These are phyloP conservation scores for Centroberyx gerrardi DNA, from an alignment of 2,797 vertebrate genomes.

Conservation along the genomic window DNA sequence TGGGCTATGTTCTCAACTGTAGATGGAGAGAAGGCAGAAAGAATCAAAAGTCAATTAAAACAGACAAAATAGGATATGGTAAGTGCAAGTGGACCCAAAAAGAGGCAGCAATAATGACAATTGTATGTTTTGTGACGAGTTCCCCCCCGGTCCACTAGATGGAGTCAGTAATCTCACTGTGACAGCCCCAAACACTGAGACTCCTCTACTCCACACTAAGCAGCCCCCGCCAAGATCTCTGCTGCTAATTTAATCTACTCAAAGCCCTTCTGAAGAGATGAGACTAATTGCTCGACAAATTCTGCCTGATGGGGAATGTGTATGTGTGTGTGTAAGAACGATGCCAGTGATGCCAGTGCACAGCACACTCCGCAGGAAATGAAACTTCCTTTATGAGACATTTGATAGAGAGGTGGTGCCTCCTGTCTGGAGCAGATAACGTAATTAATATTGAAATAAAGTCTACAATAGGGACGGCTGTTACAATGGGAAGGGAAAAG, in stretches of 20 bases:
- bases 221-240: conserved; percentile 19
- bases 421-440: conserved; percentile 58
- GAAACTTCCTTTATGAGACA: conserved; percentile 64
- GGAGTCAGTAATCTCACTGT: conserved; percentile 44
- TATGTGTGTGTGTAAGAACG: neutral
- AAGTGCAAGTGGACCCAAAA: neutral
- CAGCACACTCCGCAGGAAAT: conserved; percentile 60
- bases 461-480: conserved; percentile 7
- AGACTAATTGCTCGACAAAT: conserved; percentile 43
- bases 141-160: conserved; percentile 60
- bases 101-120: neutral
- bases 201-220: neutral
- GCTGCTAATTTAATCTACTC: conserved; percentile 51
- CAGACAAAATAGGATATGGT: neutral
- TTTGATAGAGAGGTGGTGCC: conserved; percentile 37
- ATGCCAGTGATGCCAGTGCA: conserved; percentile 3
- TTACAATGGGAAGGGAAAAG: neutral
- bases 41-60: neutral
- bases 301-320: conserved; percentile 11
- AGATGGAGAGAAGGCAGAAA: conserved; percentile 53
- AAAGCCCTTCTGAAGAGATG: conserved; percentile 48
- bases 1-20: conserved; percentile 97
- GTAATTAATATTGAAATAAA: conserved; percentile 55
- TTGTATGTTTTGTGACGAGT: neutral
- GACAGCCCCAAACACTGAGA: neutral